phyloP scores from a whole-genome alignment of 2,113 vertebrate species.

The Chelonoidis abingdonii region DNA sequence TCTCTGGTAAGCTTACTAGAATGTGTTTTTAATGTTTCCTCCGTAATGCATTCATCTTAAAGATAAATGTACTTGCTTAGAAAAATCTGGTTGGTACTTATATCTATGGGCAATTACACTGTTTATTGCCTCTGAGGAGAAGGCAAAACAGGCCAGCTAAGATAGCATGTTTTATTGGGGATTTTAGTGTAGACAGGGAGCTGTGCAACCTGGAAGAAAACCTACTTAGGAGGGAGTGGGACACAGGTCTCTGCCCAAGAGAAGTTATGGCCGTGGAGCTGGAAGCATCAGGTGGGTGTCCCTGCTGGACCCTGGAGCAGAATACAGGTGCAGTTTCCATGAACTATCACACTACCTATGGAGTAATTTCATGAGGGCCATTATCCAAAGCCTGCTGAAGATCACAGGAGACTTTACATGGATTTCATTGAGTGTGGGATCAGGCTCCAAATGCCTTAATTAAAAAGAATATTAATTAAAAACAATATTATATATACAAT shows the following conservation, averaged over 20 bases:
- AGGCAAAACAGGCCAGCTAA: too few species aligned
- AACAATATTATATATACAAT: not conserved
- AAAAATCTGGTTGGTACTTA: too few species aligned
- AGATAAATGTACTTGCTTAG: too few species aligned
- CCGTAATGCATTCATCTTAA: too few species aligned
- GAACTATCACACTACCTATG: not conserved
- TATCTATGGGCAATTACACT: too few species aligned
- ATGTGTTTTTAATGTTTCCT: too few species aligned
- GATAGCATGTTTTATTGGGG: too few species aligned
- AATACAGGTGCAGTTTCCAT: not conserved
- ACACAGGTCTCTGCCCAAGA: not conserved
- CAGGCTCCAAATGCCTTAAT: not conserved
- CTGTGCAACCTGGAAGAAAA: not conserved
- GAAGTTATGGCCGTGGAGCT: not conserved
- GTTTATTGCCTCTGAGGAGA: too few species aligned
- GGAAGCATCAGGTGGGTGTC: not conserved
- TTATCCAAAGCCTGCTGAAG: not conserved
- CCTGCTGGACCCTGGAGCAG: not conserved
- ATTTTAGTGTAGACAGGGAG: not conserved
- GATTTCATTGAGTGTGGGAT: not conserved
- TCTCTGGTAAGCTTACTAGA: too few species aligned
- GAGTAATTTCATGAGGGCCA: not conserved
- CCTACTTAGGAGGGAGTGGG: not conserved
- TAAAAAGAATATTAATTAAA: not conserved
- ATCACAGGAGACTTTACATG: not conserved